These are phyloP conservation scores for Syngnathus rostellatus DNA, from an alignment of 2,797 vertebrate genomes.

Conservation along the genomic window DNA sequence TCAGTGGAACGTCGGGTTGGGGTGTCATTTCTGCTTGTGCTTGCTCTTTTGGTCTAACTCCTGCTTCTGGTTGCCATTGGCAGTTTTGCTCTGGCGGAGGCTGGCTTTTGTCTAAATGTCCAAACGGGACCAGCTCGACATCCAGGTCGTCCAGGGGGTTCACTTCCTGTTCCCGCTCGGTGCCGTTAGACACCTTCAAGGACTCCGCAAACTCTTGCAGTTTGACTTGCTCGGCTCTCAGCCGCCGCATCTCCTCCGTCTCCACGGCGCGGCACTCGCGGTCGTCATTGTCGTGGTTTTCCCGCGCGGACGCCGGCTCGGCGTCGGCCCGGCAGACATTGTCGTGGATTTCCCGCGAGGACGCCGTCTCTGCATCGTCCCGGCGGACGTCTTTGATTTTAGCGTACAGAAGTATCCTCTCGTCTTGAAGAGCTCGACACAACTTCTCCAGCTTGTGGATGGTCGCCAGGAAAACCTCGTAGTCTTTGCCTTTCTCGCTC, in stretches of 20 bases:
- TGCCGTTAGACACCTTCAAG: slow-evolving; percentile 53
- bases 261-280: slow-evolving; percentile 39
- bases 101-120: slow-evolving; percentile 27
- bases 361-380: slow-evolving; percentile 30
- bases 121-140: slow-evolving; percentile 24
- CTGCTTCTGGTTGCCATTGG: neutral
- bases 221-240: slow-evolving; percentile 57
- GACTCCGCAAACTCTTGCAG: slow-evolving; percentile 73
- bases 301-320: slow-evolving; percentile 2
- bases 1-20: neutral
- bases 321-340: neutral
- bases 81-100: neutral
- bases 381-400: slow-evolving; percentile 83
- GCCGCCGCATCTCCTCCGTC: slow-evolving; percentile 56
- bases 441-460: slow-evolving; percentile 86
- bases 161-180: slow-evolving; percentile 12
- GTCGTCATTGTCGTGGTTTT: neutral
- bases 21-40: neutral
- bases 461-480: slow-evolving; percentile 83
- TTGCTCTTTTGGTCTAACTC: neutral
- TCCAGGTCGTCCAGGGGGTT: slow-evolving; percentile 9
- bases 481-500: slow-evolving; percentile 79
- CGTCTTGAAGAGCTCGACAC: slow-evolving; percentile 84
- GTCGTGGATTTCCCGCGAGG: neutral
- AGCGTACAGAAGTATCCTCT: slow-evolving; percentile 80